A percentile compares a stretch with the other conserved stretches of the same genome.
phyloP scores from a whole-genome alignment of 2,113 vertebrate genomes.

The Parus major region DNA sequence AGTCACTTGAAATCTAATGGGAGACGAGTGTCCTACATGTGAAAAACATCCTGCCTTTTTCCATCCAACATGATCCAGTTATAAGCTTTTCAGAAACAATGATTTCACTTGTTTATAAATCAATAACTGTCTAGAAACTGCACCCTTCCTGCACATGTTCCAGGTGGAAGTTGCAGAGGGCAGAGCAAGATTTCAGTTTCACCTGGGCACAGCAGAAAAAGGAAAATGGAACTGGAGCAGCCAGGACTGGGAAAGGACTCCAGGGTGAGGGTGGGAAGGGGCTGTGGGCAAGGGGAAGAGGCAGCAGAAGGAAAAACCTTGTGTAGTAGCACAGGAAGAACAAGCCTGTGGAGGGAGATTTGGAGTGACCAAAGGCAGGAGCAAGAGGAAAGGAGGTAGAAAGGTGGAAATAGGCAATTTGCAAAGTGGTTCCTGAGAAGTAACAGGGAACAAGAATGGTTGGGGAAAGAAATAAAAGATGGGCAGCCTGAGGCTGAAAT shows the following conservation, averaged over 20 bases:
- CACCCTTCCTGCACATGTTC: not conserved
- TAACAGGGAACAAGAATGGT: not conserved
- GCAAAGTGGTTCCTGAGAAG: not conserved
- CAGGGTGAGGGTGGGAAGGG: accelerated
- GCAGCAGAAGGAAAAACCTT: not conserved
- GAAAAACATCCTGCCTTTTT: not conserved
- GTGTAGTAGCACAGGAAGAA: not conserved
- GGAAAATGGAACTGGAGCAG: not conserved
- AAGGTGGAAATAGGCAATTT: not conserved
- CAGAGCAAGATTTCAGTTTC: not conserved
- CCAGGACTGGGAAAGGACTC: not conserved
- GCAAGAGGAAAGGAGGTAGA: not conserved
- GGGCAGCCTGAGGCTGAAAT: not conserved
- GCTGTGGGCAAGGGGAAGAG: not conserved
- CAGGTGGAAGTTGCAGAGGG: not conserved
- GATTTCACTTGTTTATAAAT: not conserved
- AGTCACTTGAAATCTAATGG: not conserved
- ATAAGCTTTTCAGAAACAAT: not conserved
- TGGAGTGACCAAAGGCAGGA: not conserved
- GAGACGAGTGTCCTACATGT: not conserved
- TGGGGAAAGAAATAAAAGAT: not conserved
- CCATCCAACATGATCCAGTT: not conserved
- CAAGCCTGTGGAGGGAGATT: not conserved
- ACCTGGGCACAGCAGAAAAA: not conserved
- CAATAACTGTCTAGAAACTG: not conserved